These are phyloP conservation scores for Ormyrus rosae DNA, from an alignment of 2,888 invertebrate genomes.

Conservation along the genomic window DNA sequence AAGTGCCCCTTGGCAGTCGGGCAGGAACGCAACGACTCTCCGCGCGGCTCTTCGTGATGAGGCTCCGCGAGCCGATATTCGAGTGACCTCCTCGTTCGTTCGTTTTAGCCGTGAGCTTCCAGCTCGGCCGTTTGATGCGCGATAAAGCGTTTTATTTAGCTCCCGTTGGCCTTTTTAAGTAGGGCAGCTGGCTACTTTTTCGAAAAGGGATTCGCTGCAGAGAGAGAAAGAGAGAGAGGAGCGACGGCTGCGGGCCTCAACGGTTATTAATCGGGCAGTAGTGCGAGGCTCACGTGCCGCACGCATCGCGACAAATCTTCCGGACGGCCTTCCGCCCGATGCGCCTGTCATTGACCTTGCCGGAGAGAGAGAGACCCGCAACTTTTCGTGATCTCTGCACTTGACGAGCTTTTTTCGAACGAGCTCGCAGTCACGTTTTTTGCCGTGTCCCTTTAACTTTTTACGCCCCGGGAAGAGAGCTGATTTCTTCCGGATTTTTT, in stretches of 20 bases:
- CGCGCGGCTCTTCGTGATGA: neutral
- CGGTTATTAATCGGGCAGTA: neutral
- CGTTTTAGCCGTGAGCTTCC: too few relatives aligned
- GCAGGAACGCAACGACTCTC: neutral
- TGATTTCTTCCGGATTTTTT: too few relatives aligned
- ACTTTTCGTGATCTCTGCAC: neutral
- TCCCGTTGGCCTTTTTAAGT: too few relatives aligned
- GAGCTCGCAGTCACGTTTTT: too few relatives aligned
- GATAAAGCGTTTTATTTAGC: too few relatives aligned
- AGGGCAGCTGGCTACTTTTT: too few relatives aligned
- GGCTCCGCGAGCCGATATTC: neutral
- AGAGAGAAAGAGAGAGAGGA: neutral
- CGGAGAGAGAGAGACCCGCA: too few relatives aligned
- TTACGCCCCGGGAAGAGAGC: too few relatives aligned
- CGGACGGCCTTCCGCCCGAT: constrained; percentile 33
- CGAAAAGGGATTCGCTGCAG: too few relatives aligned
- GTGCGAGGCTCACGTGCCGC: constrained; percentile 50
- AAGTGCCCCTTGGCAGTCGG: too few relatives aligned
- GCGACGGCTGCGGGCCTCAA: constrained; percentile 18
- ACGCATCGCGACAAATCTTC: constrained; percentile 56
- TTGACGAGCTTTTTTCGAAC: neutral
- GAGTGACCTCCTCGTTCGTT: neutral
- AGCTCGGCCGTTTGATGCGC: too few relatives aligned
- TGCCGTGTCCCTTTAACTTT: too few relatives aligned
- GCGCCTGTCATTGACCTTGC: constrained; percentile 39